Evolutionary conservation across 1,140 invertebrate species (phyloP), one percentile per base, ranked within the genome.

Genomic region (Saccostrea cuccullata): DNA sequence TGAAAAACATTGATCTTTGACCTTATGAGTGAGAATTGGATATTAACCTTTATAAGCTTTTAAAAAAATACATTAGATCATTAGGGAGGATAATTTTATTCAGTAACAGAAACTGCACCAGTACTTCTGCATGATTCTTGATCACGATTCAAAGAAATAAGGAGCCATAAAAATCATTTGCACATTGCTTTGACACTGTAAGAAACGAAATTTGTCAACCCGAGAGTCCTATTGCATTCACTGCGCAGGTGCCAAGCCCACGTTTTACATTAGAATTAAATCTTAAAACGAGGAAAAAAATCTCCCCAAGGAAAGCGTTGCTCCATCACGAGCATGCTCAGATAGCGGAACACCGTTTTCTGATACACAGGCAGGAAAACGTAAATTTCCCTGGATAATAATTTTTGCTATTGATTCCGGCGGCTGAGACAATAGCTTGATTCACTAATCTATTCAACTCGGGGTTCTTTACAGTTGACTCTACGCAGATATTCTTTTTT

Each of bases 361-460:
- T 77, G 70, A 77, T 26, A 77, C 70, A 30, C 26, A 15, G 26
- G 26, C 70, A 77, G 70, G 70, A 77, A 77, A 77, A 77, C 70
- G 70, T 77, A 77, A 77, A 77, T 77, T 77, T 77, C 70, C 70
- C 70, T 77, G 70, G 70, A 77, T 77, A 26, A 77, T 77, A 77
- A 77, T 77, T 77, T 77, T 77, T 77, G 26, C 26, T 77, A 77
- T 77, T 77, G 70, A 77, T 77, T 77, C 26, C 70, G 30, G 26
- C 70, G 23, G 30, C 70, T 15, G 70, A 77, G 70, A 77, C 70
- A 77, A 77, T 77, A 30, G 70, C 70, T 12, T 23, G 70, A 77
- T 77, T 77, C 26, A 30, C 70, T 77, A 77, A 77, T 77, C 70
- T 77, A 77, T 26, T 77, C 70, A 77, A 77, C 70, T 77, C 26